Conservation (phyloP, 2,113 vertebrate genomes). For the Porphyrio hochstetteri region DNA sequence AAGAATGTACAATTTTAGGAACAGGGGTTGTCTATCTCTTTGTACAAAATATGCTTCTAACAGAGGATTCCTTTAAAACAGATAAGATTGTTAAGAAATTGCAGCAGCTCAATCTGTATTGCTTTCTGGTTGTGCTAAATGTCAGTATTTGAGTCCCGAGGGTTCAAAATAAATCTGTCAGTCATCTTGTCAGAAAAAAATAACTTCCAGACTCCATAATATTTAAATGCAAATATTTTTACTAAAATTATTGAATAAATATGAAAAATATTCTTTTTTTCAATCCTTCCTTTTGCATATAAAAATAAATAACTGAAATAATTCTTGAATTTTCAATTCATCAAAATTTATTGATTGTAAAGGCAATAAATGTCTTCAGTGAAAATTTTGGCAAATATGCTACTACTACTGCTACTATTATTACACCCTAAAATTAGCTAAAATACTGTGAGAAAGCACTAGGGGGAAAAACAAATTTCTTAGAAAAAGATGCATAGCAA, state of each 20-base stretch:
- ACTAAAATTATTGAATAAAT: not conserved
- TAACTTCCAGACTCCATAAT: not conserved
- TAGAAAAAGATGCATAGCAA: not conserved
- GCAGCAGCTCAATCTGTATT: rapidly evolving
- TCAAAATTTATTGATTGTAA: not conserved
- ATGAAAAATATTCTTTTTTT: not conserved
- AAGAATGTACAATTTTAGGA: not conserved
- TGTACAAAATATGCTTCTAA: not conserved
- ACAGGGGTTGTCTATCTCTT: rapidly evolving
- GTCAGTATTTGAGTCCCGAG: not conserved
- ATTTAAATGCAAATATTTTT: not conserved
- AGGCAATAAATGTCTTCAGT: not conserved
- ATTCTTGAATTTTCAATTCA: not conserved
- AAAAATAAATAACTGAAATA: not conserved
- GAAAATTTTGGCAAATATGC: not conserved
- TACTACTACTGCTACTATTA: not conserved
- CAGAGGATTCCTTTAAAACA: not conserved
- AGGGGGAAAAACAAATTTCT: not conserved
- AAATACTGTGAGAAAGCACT: not conserved
- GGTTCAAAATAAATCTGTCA: not conserved
- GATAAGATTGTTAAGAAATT: not conserved
- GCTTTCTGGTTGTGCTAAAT: not conserved
- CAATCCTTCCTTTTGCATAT: not conserved
- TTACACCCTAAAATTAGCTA: not conserved
- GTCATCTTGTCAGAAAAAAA: not conserved